phyloP scores from a whole-genome alignment of 2,113 vertebrate species.

The Gorilla gorilla region DNA sequence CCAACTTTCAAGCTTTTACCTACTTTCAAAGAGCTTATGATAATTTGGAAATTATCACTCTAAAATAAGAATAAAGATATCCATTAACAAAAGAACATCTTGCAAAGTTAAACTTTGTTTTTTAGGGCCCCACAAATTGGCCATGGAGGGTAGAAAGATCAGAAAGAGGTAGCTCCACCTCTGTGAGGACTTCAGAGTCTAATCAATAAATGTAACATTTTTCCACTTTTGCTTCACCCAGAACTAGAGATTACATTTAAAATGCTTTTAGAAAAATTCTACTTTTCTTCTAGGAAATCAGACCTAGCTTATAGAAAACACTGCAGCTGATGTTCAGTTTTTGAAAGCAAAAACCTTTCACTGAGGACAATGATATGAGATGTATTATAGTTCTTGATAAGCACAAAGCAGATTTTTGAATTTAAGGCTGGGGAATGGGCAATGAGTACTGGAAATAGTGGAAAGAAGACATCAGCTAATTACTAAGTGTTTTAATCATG shows the following conservation, averaged over 20 bases:
- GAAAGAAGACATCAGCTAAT: not conserved
- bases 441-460: not conserved
- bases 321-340: constrained; percentile 1
- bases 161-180: not conserved
- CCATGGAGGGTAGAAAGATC: not conserved
- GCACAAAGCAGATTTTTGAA: constrained; percentile 29
- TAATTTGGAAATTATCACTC: not conserved
- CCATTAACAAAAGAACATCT: not conserved
- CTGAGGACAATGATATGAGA: not conserved
- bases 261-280: constrained; percentile 41
- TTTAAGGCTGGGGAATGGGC: not conserved
- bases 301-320: not conserved
- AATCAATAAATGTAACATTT: constrained; percentile 29
- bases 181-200: not conserved
- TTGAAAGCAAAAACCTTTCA: constrained; percentile 22
- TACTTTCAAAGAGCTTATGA: not conserved
- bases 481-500: constrained; percentile 30
- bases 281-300: not conserved
- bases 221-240: constrained; percentile 16
- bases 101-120: constrained; percentile 23
- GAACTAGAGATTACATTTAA: constrained; percentile 21
- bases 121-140: not conserved
- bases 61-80: not conserved
- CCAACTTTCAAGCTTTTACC: not conserved
- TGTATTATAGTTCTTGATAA: not conserved